Evolutionary conservation across 2,113 vertebrate genomes (phyloP).

Genomic region (Circaetus cinerascens): DNA sequence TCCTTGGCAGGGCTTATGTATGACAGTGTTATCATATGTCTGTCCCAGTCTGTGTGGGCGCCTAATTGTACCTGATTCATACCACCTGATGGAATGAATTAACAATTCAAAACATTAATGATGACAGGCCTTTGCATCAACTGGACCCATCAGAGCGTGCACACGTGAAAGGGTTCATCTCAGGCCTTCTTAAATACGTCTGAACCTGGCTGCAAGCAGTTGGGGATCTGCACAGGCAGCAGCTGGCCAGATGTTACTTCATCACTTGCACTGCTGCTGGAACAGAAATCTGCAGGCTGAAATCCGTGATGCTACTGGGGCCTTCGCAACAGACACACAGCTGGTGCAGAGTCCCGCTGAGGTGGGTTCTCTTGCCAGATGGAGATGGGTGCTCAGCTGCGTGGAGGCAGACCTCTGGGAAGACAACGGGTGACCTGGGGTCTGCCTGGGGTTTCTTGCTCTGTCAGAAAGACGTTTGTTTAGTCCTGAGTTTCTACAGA

Average conservation of each 20-base stretch:
- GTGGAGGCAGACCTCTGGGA: background rate
- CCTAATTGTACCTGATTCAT: background rate
- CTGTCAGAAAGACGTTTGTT: background rate
- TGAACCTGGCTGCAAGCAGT: background rate
- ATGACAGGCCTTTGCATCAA: background rate
- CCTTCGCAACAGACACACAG: accelerated
- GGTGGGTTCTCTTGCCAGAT: background rate
- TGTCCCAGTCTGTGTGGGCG: background rate
- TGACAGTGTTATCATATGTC: background rate
- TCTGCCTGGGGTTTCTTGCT: background rate
- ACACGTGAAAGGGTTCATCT: background rate
- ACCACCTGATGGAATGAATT: background rate
- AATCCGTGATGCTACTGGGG: background rate
- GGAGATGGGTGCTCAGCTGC: background rate
- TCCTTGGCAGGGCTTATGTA: accelerated
- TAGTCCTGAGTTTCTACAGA: background rate
- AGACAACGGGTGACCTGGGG: background rate
- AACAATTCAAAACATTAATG: background rate
- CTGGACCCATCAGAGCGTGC: background rate
- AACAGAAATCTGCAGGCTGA: background rate
- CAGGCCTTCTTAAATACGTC: background rate
- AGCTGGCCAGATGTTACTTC: background rate
- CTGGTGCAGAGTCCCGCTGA: background rate
- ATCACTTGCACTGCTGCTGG: background rate
- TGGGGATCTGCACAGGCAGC: background rate